Evolutionary conservation across 2,113 vertebrate species (phyloP), one percentile per base, ranked within the genome.

Genomic region (Engystomops pustulosus): DNA sequence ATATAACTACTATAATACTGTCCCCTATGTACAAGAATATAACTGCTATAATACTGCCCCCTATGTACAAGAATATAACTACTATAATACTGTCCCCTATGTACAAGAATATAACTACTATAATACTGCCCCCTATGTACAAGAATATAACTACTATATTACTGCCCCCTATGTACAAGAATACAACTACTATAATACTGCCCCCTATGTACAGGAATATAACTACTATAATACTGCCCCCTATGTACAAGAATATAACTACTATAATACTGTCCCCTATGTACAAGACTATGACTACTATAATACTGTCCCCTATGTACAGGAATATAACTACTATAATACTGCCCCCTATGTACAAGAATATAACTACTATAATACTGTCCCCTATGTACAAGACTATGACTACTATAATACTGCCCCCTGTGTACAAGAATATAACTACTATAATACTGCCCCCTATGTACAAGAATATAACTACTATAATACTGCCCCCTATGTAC

Each of bases 1-100:
- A 49, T 49, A 49, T 49, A 49, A 49, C 47, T 49, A 49, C 49
- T 60, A 60, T 60, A 60, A 60, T 60, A 60, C 55, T 60, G 11
- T 23, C 11, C 55, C 23, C n/a, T 23, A 49, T 49, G 47, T 49
- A 49, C 47, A 49, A 49, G 47, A 49, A 49, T 49, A 49, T 49
- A 47, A 47, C 44, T 47, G 12, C 47, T 55, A 55, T 55, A 55
- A 55, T 55, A 55, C 53, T 55, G n/a, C 53, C n/a, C 53, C 20
- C n/a, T n/a, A n/a, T 49, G 14, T 49, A 49, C 47, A 49, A 49
- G 47, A 49, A 49, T 49, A 49, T 49, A 49, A 49, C 47, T 49
- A 49, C 49, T 60, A 60, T 60, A 60, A 60, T 60, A 60, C 55
- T 60, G 11, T 23, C 11, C 55, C 23, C n/a, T 23, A 49, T 49